phyloP scores from a whole-genome alignment of 2,797 vertebrate species.

The Enteromius anoplus region DNA sequence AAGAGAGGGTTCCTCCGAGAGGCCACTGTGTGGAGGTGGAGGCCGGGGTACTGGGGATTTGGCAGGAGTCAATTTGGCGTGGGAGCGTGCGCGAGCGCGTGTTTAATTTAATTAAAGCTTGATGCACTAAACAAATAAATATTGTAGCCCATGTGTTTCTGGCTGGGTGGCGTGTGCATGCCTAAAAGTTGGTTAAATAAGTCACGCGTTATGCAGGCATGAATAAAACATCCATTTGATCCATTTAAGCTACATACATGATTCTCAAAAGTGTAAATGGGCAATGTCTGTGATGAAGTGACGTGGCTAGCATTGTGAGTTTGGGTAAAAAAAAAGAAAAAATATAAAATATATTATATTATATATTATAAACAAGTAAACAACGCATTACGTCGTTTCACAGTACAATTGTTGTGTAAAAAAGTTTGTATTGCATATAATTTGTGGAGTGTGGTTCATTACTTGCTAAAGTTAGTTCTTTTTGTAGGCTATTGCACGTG shows the following conservation, averaged over 20 bases:
- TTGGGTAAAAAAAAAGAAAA: background rate
- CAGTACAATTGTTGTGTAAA: background rate
- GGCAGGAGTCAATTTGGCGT: constrained; percentile 25
- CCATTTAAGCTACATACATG: background rate
- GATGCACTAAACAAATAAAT: constrained; percentile 32
- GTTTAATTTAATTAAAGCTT: constrained; percentile 46
- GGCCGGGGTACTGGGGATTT: constrained; percentile 22
- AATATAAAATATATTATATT: background rate
- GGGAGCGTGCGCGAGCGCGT: constrained; percentile 17
- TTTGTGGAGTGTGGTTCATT: background rate
- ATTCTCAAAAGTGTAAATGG: background rate
- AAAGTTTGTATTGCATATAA: background rate
- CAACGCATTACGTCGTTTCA: background rate
- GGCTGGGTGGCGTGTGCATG: background rate
- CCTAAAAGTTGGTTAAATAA: constrained; percentile 5
- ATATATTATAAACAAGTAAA: background rate
- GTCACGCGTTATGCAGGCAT: background rate
- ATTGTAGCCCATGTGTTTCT: constrained; percentile 6
- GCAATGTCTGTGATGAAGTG: background rate
- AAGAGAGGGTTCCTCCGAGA: constrained; percentile 26
- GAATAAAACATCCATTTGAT: background rate
- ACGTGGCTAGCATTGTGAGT: background rate
- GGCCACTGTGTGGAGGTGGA: constrained; percentile 42
- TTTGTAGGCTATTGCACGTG: background rate
- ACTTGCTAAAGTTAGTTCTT: background rate